Evolutionary conservation across 2,888 invertebrate genomes (phyloP), one percentile per base, ranked within the genome.

Genomic region (Acronicta psi): DNA sequence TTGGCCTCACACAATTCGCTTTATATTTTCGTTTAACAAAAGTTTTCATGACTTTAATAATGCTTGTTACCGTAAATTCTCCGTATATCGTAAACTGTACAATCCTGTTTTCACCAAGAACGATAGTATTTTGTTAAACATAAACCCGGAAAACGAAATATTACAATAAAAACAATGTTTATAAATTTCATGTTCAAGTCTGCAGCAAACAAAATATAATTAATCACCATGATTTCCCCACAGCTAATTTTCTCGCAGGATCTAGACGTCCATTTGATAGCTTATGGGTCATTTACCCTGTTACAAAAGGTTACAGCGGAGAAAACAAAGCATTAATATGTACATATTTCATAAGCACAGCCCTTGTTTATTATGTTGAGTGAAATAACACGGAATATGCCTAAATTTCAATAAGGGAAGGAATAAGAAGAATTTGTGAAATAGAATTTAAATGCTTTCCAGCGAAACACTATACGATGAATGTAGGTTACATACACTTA

Each of bases 321-420:
- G n/a, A 62, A 66, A 66, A 70, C 67, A 66, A 66, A 61, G 42
- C 65, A 68, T 69, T 70, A 57, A 47, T 70, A 64, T 60, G 52
- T 61, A 69, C 54, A 66, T 70, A 66, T 66, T 70, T 69, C 61
- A 70, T 69, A 57, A 61, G 38, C 40, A 54, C 11, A 46, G 50
- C 46, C 43, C 16, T 64, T 64, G 51, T 69, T 69, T 67, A 69
- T 63, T 53, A 58, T 54, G 31, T 49, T 34, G 20, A 49, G 23
- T 14, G 18, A 55, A 69, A 65, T 59, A 55, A 34, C 10, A 31
- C 13, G 17, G 13, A 44, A 47, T 49, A 16, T 49, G 20, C 41
- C n/a, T 46, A 29, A 44, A 51, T 43, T 58, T 69, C 38, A 11
- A 40, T 25, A 16, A 50, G 17, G n/a, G 18, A 52, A 18, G 52